Evolutionary conservation across 53 echinoderm and acorn worm species (phyloP).

Genomic region (Mesocentrotus franciscanus): DNA sequence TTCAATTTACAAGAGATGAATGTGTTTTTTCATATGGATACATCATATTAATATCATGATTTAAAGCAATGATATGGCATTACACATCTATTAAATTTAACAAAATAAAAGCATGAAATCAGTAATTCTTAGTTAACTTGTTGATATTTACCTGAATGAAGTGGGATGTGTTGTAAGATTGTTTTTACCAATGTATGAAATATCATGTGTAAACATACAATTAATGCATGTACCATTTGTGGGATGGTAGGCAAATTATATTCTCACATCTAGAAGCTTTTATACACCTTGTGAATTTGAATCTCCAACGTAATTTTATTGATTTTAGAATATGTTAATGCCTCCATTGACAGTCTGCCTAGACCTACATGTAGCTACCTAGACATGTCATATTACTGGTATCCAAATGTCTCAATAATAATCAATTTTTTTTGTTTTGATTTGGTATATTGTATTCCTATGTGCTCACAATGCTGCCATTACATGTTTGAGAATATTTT

Average conservation of each 20-base stretch:
- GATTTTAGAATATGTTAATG: neutral
- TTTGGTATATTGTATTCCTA: neutral
- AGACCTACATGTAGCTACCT: neutral
- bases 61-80: neutral
- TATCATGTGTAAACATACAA: neutral
- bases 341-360: neutral
- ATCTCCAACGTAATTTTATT: neutral
- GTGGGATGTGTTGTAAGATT: neutral
- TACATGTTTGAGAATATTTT: neutral
- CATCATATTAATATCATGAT: neutral
- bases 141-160: neutral
- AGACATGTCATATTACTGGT: neutral
- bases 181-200: neutral
- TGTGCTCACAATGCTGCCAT: constrained; percentile 11
- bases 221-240: neutral
- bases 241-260: neutral
- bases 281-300: neutral
- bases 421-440: neutral
- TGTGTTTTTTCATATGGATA: neutral
- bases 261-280: neutral
- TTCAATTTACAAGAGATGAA: neutral
- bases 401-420: neutral
- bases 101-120: neutral
- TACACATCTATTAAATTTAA: neutral
- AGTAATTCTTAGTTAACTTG: neutral